Base-by-base conservation (phyloP, 2,113 vertebrate genomes). In the Hydropotes inermis region DNA sequence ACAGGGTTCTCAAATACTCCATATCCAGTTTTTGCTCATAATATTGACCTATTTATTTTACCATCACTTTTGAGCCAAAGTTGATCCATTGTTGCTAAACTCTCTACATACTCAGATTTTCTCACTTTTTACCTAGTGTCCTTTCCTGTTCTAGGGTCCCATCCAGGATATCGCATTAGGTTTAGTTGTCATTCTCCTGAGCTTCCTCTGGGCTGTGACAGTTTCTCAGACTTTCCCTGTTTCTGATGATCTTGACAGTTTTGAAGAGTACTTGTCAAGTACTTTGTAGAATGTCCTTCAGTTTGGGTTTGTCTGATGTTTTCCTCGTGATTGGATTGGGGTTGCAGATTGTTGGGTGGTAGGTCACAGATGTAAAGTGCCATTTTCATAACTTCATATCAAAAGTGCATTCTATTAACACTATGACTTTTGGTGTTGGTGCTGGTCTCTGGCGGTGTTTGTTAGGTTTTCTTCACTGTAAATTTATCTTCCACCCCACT, bases 361-460 rank as follows among this genome's bases (percentile, higher is more conserved):
- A 57, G 23, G 7, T 36, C 17, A 13, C 47, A 58, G 36, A 28
- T 7, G 25, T 16, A 33, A 76, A 58, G 90, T 27, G 28, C 52
- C 16, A 7, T 93, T 33, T 55, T n/a, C 8, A 47, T 79, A 9
- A 2, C 7, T 12, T 19, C 27, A 0, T 64, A 6, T 84, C 36
- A 67, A 14, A 19, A 23, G 11, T 25, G 5, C 3, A 1, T 60
- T 30, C 50, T 36, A 0, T 33, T 52, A 19, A 25, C 36, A 25
- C 2, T 27, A 5, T 50, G 86, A 52, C 58, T 92, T 14, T 39
- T 47, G 43, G 7, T 28, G 50, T 67, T 94, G 86, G 58, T 57
- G 55, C 67, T 67, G 23, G 16, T 58, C 55, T 2, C 50, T 64
- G 55, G n/a, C 10, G 4, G 9, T 28, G 15, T 52, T 7, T 58